phyloP scores from a whole-genome alignment of 2,113 vertebrate genomes.

The Myanophis thanlyinensis region DNA sequence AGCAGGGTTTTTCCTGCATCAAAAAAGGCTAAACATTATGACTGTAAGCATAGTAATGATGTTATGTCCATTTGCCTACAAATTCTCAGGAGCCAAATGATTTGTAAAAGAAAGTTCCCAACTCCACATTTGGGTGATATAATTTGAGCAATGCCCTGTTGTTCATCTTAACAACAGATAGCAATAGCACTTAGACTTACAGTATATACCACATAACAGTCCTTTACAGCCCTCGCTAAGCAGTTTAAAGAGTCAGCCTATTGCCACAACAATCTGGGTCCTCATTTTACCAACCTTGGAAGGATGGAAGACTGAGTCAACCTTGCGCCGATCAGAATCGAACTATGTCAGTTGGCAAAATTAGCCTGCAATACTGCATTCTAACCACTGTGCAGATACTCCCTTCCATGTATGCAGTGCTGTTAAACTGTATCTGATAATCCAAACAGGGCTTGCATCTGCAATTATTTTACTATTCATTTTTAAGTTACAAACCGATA shows the following conservation, averaged over 20 bases:
- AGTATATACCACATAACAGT: too few relatives aligned
- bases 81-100: not conserved
- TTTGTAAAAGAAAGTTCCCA: not conserved
- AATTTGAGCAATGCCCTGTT: not conserved
- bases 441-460: not conserved
- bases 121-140: not conserved
- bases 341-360: not conserved
- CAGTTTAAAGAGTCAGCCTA: not conserved
- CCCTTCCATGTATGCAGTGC: not conserved
- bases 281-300: not conserved
- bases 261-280: not conserved
- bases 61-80: not conserved
- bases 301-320: not conserved
- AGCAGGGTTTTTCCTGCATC: not conserved
- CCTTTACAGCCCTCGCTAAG: not conserved
- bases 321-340: not conserved
- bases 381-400: not conserved
- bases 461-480: not conserved
- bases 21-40: not conserved
- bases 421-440: not conserved
- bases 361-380: not conserved
- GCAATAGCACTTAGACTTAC: not conserved
- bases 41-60: not conserved
- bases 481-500: not conserved
- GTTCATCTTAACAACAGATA: not conserved